These are phyloP conservation scores for Oreochromis spilurus DNA, from an alignment of 2,113 vertebrate genomes.

Conservation along the genomic window DNA sequence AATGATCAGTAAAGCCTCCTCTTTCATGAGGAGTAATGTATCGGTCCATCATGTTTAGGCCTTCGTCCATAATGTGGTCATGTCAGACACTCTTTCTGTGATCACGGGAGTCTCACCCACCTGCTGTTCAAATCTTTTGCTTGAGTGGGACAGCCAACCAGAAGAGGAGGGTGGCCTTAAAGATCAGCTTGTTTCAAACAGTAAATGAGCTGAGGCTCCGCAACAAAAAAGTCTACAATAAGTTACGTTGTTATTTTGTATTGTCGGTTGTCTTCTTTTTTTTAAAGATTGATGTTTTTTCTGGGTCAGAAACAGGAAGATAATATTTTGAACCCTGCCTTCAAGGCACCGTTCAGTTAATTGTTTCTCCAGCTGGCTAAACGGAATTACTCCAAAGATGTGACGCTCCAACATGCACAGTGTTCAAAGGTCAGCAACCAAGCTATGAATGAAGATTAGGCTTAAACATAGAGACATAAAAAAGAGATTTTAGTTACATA, in stretches of 20 bases:
- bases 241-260: accelerated
- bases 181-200: not conserved
- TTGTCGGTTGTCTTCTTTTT: not conserved
- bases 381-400: not conserved
- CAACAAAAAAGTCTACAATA: not conserved
- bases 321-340: not conserved
- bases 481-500: not conserved
- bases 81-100: not conserved
- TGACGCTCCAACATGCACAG: not conserved
- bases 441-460: not conserved
- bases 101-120: not conserved
- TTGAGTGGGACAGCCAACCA: not conserved
- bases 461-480: not conserved
- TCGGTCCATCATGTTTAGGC: not conserved
- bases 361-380: not conserved
- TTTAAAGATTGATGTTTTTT: not conserved
- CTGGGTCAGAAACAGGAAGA: not conserved
- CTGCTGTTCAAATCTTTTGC: not conserved
- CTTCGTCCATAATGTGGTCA: not conserved
- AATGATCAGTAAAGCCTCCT: not conserved
- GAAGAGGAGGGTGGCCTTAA: not conserved
- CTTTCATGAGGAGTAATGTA: not conserved
- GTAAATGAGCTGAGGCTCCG: not conserved
- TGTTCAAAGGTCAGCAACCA: not conserved
- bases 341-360: not conserved